These are phyloP conservation scores for Spinus pinus DNA, from an alignment of 2,797 vertebrate species.

Conservation along the genomic window DNA sequence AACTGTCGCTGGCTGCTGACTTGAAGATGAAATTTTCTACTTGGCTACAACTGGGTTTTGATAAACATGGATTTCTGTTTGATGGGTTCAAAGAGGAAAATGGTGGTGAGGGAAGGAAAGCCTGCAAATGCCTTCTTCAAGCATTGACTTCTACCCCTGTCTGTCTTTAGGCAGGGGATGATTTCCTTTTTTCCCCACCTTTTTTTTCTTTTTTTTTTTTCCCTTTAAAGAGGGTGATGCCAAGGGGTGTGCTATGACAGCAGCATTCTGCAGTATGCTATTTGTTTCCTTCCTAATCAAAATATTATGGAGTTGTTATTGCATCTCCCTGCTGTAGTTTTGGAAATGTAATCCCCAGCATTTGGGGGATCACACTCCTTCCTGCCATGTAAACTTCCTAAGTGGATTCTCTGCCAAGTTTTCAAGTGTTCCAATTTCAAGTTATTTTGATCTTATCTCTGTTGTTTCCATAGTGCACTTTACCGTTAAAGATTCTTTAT, in stretches of 20 bases:
- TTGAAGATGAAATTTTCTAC: background rate
- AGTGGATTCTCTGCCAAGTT: slow-evolving; percentile 15
- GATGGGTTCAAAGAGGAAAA: background rate
- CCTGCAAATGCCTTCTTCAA: background rate
- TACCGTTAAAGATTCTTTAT: background rate
- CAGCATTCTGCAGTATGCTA: background rate
- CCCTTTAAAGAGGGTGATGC: background rate
- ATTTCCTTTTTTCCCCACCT: background rate
- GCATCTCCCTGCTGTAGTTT: background rate
- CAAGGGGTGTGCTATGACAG: background rate
- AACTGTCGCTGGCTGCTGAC: accelerated
- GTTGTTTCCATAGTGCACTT: background rate
- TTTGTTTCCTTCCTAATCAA: slow-evolving; percentile 44
- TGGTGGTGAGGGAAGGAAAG: background rate
- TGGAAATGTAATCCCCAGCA: slow-evolving; percentile 18
- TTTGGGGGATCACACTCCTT: slow-evolving; percentile 23
- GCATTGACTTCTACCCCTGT: background rate
- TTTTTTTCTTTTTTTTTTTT: background rate
- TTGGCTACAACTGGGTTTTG: background rate
- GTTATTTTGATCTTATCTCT: slow-evolving; percentile 31
- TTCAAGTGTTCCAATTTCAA: slow-evolving; percentile 30
- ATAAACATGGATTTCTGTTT: background rate
- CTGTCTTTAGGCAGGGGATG: background rate
- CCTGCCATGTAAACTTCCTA: slow-evolving; percentile 30
- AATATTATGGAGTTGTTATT: slow-evolving; percentile 47